Conservation (phyloP, 2,113 vertebrate genomes). For the Ciconia boyciana region DNA sequence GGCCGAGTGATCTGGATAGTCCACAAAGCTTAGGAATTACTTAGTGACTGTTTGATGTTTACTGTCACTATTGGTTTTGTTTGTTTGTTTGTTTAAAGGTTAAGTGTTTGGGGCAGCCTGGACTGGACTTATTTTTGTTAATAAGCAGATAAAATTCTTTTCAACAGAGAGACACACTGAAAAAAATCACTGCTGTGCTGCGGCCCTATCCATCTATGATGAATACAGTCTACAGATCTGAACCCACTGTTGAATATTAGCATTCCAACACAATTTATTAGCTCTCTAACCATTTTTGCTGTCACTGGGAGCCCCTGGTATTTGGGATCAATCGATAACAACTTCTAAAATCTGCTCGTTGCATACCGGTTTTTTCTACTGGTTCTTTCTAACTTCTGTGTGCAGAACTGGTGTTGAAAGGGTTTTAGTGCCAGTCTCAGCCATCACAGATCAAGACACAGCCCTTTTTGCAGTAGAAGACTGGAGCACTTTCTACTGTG, state of each 20-base stretch:
- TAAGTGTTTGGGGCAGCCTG: background rate
- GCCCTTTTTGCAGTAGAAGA: slow-evolving; percentile 1
- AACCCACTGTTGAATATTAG: background rate
- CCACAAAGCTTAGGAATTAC: background rate
- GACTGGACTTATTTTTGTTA: background rate
- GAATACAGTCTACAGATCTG: background rate
- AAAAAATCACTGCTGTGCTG: background rate
- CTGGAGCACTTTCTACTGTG: slow-evolving; percentile 35
- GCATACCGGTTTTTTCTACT: background rate
- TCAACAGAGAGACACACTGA: background rate
- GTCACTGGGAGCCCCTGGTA: background rate
- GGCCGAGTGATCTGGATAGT: background rate
- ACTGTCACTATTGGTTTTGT: background rate
- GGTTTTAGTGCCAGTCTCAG: background rate
- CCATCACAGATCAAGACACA: background rate
- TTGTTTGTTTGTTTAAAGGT: background rate
- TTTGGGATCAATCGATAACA: background rate
- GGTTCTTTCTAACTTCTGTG: background rate
- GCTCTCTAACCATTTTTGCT: background rate
- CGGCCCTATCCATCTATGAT: background rate
- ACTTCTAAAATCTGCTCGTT: background rate
- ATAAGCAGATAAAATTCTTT: background rate
- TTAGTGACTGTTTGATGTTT: background rate
- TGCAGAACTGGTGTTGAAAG: background rate
- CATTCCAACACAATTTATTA: background rate